A percentile compares a stretch with the other conserved stretches of the same genome.
Conservation (phyloP, 2,888 invertebrate genomes). For the Acrobasis consociella region DNA sequence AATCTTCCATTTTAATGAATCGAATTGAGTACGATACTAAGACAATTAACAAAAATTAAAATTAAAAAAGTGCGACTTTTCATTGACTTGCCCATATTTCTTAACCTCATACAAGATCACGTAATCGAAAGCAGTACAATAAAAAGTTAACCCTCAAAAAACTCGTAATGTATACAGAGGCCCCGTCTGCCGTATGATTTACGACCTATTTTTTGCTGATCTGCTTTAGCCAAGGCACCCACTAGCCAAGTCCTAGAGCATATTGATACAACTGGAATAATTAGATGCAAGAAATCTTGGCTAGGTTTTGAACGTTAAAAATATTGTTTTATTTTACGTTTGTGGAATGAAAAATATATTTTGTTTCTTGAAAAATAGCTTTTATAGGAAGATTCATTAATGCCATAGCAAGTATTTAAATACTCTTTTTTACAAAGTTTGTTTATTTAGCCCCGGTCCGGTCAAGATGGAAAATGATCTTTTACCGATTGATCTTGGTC, state of each 20-base stretch:
- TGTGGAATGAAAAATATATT: background rate
- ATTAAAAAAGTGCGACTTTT: background rate
- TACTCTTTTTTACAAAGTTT: no score
- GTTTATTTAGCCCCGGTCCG: no score
- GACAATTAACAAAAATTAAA: background rate
- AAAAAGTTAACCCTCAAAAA: slow-evolving; percentile 64
- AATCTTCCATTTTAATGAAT: no score
- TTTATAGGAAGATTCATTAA: no score
- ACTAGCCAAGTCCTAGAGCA: slow-evolving; percentile 66
- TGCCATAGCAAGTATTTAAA: no score
- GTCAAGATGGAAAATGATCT: no score
- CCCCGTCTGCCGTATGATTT: slow-evolving; percentile 74
- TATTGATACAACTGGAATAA: slow-evolving; percentile 67
- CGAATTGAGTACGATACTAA: no score
- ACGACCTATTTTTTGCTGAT: slow-evolving; percentile 72
- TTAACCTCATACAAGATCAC: slow-evolving; percentile 24
- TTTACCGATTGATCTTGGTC: no score
- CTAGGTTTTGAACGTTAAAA: slow-evolving; percentile 19
- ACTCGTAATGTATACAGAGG: slow-evolving; percentile 70
- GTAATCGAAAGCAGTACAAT: slow-evolving; percentile 47
- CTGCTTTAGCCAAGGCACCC: slow-evolving; percentile 60
- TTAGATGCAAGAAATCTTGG: slow-evolving; percentile 52
- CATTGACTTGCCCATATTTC: background rate
- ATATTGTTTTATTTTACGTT: slow-evolving; percentile 8
- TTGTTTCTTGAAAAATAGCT: no score